Base-by-base conservation (phyloP, 2,113 vertebrate species). In the Vombatus ursinus region DNA sequence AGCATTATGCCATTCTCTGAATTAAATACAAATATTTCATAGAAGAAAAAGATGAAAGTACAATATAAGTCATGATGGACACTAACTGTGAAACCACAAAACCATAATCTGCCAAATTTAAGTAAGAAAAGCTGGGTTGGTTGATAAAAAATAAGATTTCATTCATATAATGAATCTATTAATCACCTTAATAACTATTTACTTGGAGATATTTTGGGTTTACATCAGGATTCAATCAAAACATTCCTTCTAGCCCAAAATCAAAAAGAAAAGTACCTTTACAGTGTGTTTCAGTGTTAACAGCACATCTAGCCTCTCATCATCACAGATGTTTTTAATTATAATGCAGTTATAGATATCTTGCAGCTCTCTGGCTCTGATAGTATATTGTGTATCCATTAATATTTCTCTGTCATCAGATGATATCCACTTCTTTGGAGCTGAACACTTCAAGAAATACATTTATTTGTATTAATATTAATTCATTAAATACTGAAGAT, bases 331-430 rank as follows among this genome's bases (percentile, higher is more conserved):
- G 50, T 97, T 91, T 89, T 92, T 96, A 95, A 97, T 96, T 89
- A 92, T 98, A 92, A 99, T 96, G 94, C 98, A 98, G 57, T 54
- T 91, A 97, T 99, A 99, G 93, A 99, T 99, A 93, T 99, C 99
- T 54, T 98, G 95, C 2, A 99, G 98, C 92, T 99, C 99, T 98
- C 98, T 98, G 96, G 99, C 99, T 95, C 99, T 98, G 94, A 99
- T 96, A 0, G 98, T 99, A 97, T 97, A 97, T n/a, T 96, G 98
- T 2, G 98, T 99, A 96, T 99, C 99, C 99, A 99, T 99, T 97
- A 99, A 98, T 61, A 99, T 98, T 37, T 97, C 95, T 96, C 97
- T 98, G 22, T 99, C 99, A 90, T 99, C 98, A 54, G 96, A 97
- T 0, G 98, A 98, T 97, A 97, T 98, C 99, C 99, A 99, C 48